Evolutionary conservation across 2,797 vertebrate genomes (phyloP), one percentile per base, ranked within the genome.

Genomic region (Characodon lateralis): DNA sequence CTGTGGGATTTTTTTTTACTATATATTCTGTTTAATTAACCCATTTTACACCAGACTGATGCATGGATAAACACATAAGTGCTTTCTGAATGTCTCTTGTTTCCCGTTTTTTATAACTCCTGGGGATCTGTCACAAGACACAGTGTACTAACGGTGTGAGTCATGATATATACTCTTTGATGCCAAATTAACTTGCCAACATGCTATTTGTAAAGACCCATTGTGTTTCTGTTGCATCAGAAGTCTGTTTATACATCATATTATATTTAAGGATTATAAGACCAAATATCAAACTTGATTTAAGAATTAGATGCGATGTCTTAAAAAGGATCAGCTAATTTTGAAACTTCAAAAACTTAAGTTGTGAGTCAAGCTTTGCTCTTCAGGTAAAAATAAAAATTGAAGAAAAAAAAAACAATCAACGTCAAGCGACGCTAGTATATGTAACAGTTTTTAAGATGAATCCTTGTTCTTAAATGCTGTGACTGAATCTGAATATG

Each of bases 401-500:
- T 9, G 2, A 70, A 76, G 51, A 41, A 73, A 87, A 89, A 88
- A 79, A 81, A 86, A 81, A 76, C 72, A 85, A 31, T 31, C 31
- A 31, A 31, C 31, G 82, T 87, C 86, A 85, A 87, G 41, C 59
- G 6, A 88, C 20, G 14, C 61, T 5, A 56, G 81, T 72, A 46
- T 73, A 46, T 59, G 41, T 61, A 48, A 8, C 31, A 79, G 82
- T 68, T 83, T 48, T n/a, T 83, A 80, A 87, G 88, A 87, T 80
- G 76, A 83, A 70, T 66, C 51, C 76, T 84, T 50, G 31, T 82
- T 88, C 73, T 83, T 78, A 86, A 90, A 66, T 80, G 41, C 86
- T 81, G 86, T 83, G 90, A 31, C 31, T 81, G 51, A 87, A 83
- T 83, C 78, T 84, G 85, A 91, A 80, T 79, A 82, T 8, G 81